phyloP scores from a whole-genome alignment of 2,797 vertebrate genomes.

The Mormyrops boulengeri region DNA sequence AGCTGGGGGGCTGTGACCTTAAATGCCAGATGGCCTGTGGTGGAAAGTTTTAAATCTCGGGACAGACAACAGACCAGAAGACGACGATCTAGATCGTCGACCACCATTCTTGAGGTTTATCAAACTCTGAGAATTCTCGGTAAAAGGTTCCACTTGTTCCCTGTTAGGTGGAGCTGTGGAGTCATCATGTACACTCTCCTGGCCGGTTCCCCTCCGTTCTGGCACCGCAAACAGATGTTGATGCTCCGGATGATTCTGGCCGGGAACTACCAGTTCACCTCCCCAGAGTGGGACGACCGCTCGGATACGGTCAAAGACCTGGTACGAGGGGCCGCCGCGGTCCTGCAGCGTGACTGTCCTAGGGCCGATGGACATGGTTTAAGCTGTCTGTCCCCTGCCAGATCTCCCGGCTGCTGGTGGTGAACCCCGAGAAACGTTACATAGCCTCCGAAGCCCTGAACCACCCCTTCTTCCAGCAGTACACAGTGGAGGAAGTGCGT shows the following conservation, averaged over 20 bases:
- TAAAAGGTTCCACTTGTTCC: neutral
- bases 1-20: neutral
- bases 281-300: slow-evolving; percentile 91
- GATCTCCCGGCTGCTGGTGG: slow-evolving; percentile 87
- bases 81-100: neutral
- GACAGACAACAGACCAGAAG: neutral
- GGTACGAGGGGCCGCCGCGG: slow-evolving; percentile 52
- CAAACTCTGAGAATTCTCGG: neutral
- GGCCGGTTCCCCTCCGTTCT: slow-evolving; percentile 93
- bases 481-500: slow-evolving; percentile 81
- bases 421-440: slow-evolving; percentile 72
- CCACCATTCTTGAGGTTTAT: neutral
- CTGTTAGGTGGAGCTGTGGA: slow-evolving; percentile 85
- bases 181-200: slow-evolving; percentile 97
- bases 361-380: no score
- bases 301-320: slow-evolving; percentile 94
- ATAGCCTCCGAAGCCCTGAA: slow-evolving; percentile 75
- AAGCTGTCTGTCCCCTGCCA: slow-evolving; percentile 36
- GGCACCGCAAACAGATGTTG: slow-evolving; percentile 97
- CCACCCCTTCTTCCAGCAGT: slow-evolving; percentile 95
- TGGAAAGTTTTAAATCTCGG: neutral
- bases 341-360: neutral
- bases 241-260: slow-evolving; percentile 95
- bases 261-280: slow-evolving; percentile 79
- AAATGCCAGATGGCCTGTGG: neutral